Conservation (phyloP, 2,888 invertebrate species). For the Nemotelus pantherinus region DNA sequence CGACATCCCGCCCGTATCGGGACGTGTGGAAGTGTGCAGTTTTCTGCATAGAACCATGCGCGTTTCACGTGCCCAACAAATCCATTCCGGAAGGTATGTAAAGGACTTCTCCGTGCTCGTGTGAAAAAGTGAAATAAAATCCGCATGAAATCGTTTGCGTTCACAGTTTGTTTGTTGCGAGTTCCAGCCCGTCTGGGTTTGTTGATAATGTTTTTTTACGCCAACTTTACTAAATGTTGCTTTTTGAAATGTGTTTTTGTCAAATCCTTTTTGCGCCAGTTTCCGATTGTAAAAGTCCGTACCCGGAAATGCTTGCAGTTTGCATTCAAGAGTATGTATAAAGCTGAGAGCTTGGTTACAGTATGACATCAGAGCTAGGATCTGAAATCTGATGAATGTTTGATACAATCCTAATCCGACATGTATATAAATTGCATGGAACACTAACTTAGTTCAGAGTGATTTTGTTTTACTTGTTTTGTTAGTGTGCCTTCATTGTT, state of each 20-base stretch:
- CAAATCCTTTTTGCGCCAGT: neutral
- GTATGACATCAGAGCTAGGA: too few species aligned
- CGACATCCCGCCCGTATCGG: neutral
- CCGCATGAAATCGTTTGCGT: conserved; percentile 35
- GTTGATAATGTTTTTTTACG: neutral
- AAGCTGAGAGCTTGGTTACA: too few species aligned
- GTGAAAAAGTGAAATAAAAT: conserved; percentile 12
- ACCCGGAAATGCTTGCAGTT: too few species aligned
- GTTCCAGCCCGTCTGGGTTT: neutral
- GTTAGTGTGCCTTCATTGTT: too few species aligned
- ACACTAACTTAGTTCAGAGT: too few species aligned
- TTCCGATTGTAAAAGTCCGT: too few species aligned
- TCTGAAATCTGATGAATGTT: too few species aligned
- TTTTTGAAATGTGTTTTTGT: conserved; percentile 31
- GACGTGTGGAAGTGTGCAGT: neutral
- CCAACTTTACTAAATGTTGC: conserved; percentile 28
- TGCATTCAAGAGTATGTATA: too few species aligned
- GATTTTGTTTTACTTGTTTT: too few species aligned
- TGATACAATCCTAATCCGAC: too few species aligned
- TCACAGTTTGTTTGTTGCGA: conserved; percentile 33
- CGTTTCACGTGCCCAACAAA: conserved; percentile 2
- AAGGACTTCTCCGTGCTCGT: conserved; percentile 16
- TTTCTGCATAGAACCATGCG: neutral
- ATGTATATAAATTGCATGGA: too few species aligned
- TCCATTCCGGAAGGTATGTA: conserved; percentile 29